Evolutionary conservation across 2,797 vertebrate species (phyloP), one percentile per base, ranked within the genome.

Genomic region (Synaphobranchus kaupii): DNA sequence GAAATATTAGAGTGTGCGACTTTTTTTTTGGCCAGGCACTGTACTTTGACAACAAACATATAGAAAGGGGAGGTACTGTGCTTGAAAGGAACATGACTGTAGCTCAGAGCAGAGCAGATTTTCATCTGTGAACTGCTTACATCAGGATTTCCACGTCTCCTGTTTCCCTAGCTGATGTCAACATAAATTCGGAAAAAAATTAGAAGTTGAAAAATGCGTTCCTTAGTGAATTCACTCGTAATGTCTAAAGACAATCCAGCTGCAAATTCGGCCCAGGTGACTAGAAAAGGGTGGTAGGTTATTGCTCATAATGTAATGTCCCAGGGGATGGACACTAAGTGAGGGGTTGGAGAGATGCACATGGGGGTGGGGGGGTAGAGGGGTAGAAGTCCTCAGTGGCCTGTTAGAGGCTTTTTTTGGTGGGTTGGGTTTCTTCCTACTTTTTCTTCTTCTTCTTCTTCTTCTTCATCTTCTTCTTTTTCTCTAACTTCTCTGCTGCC

Each of bases 401-500:
- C 22, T 80, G 44, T 5, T 20, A 50, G 76, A 80, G 73, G 15
- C 13, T 6, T 15, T 8, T 44, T 80, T 9, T 48, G 76, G 17
- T 8, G 6, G 44, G 73, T 78, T 31, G 39, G 3, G 3, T 39
- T 78, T 39, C 34, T 20, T 78, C 73, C 73, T 78, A 34, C 73
- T 76, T 39, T 22, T 87, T 44, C 17, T 76, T 20, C 39, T 78
- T 90, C 50, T 12, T 28, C 86, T 90, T 92, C 58, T 88, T 92
- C 25, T 54, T 48, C 81, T 0, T 87, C 28, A 76, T 90, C 91
- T 85, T 71, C 91, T 10, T 89, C 84, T 84, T 20, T 47, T 90
- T 91, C 17, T 86, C 85, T 50, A 80, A 60, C 0, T 91, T 92
- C 5, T 93, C 90, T 63, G 91, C 90, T 63, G 91, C 89, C 3